Conservation (phyloP, 1,140 invertebrate genomes). For the Drosophila subpulchrella region DNA sequence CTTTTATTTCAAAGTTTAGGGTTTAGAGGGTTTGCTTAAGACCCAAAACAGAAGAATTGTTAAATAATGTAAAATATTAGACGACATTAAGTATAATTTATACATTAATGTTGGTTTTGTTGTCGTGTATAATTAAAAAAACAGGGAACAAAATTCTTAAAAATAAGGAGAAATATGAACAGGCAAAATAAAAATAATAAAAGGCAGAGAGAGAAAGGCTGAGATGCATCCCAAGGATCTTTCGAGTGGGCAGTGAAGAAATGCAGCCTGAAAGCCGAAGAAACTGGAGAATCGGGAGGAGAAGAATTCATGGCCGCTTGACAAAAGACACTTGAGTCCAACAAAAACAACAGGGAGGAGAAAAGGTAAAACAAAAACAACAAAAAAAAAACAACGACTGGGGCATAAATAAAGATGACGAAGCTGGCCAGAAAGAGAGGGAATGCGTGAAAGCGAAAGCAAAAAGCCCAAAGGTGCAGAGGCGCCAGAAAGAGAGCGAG, state of each 20-base stretch:
- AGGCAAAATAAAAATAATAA: not conserved
- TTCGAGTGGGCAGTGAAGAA: slow-evolving; percentile 11
- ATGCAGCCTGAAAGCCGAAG: slow-evolving; percentile 13
- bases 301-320: slow-evolving; percentile 60
- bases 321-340: slow-evolving; percentile 71
- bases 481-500: slow-evolving; percentile 10
- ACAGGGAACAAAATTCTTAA: too few species aligned
- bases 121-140: too few species aligned
- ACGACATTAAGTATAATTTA: too few species aligned
- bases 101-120: too few species aligned
- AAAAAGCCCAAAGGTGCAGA: slow-evolving; percentile 30
- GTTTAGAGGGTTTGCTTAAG: too few species aligned
- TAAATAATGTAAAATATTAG: too few species aligned
- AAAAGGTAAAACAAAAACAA: slow-evolving; percentile 10
- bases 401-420: slow-evolving; percentile 80
- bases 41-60: too few species aligned
- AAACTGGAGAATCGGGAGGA: slow-evolving; percentile 11
- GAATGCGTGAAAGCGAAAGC: slow-evolving; percentile 7
- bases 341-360: slow-evolving; percentile 13
- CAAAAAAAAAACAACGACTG: slow-evolving; percentile 23
- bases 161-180: not conserved
- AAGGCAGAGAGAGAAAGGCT: not conserved
- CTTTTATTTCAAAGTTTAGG: too few species aligned
- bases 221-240: slow-evolving; percentile 5
- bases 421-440: slow-evolving; percentile 60